These are phyloP conservation scores for Chloromyia formosa DNA, from an alignment of 2,888 invertebrate genomes.

Conservation along the genomic window DNA sequence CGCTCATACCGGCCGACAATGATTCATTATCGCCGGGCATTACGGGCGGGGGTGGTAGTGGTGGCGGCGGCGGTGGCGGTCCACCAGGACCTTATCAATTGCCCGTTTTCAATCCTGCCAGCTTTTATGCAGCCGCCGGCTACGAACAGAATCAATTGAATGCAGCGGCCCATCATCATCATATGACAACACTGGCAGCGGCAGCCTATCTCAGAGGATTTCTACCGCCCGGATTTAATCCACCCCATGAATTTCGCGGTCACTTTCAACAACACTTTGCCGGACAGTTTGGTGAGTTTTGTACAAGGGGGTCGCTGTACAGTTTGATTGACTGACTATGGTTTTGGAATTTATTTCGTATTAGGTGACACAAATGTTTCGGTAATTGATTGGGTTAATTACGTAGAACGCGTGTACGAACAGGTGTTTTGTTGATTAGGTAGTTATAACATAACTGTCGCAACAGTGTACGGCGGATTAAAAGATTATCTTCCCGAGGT, in stretches of 20 bases:
- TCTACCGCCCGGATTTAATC: conserved; percentile 62
- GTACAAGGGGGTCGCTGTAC: too few species aligned
- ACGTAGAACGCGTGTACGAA: too few species aligned
- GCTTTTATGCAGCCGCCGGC: conserved; percentile 62
- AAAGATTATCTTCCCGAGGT: too few species aligned
- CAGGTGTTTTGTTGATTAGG: too few species aligned
- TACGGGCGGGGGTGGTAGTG: conserved; percentile 16
- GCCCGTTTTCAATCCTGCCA: conserved; percentile 63
- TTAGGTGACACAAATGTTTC: too few species aligned
- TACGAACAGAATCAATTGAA: conserved; percentile 61
- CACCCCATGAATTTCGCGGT: conserved; percentile 62
- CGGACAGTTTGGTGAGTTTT: conserved; percentile 61
- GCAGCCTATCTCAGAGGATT: conserved; percentile 62
- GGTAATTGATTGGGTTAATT: too few species aligned
- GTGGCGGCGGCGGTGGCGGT: conserved; percentile 14
- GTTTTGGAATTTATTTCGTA: too few species aligned
- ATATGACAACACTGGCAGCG: conserved; percentile 63
- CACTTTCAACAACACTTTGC: conserved; percentile 64
- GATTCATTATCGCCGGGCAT: conserved; percentile 40
- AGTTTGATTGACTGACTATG: too few species aligned
- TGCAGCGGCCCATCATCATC: conserved; percentile 62
- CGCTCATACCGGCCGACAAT: conserved; percentile 30
- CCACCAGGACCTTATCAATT: conserved; percentile 60
- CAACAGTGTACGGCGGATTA: too few species aligned
- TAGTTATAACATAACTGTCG: too few species aligned